These are phyloP conservation scores for Simalia tracyae DNA, from an alignment of 2,797 vertebrate genomes.

Conservation along the genomic window DNA sequence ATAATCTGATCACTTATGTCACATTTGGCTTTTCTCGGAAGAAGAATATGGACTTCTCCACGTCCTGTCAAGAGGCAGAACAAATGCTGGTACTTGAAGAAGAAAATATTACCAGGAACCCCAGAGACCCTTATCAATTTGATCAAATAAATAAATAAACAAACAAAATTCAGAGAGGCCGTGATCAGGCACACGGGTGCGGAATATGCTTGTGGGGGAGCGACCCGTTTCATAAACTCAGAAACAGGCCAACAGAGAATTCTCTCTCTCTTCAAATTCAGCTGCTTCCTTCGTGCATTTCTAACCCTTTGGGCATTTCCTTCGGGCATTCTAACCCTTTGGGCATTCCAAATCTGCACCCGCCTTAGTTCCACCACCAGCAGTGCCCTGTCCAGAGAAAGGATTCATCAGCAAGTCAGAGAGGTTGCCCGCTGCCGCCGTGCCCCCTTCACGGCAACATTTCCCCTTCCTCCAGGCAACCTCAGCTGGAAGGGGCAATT, in stretches of 20 bases:
- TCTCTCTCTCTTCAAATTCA: conserved; percentile 55
- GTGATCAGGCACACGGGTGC: too few relatives aligned
- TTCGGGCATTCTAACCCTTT: conserved; percentile 52
- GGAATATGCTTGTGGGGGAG: too few relatives aligned
- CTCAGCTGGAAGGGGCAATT: too few relatives aligned
- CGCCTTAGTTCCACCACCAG: not conserved
- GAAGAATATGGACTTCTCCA: not conserved
- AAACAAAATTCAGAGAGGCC: too few relatives aligned
- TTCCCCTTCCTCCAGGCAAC: not conserved
- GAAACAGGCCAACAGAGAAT: conserved; percentile 44
- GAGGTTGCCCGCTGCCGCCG: too few relatives aligned
- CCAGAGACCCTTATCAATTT: not conserved
- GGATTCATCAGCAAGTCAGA: not conserved
- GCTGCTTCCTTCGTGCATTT: conserved; percentile 50
- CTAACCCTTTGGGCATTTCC: conserved; percentile 40
- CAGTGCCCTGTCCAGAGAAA: not conserved
- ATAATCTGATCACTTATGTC: too few relatives aligned
- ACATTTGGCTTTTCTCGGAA: too few relatives aligned
- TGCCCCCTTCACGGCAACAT: not conserved
- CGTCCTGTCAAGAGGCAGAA: not conserved
- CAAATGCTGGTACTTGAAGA: not conserved
- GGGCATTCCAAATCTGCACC: conserved; percentile 17
- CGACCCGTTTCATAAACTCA: conserved; percentile 35
- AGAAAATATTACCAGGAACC: not conserved
- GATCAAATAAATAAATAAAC: too few relatives aligned